phyloP scores from a whole-genome alignment of 2,888 invertebrate genomes.

The Ophion slaviceki region DNA sequence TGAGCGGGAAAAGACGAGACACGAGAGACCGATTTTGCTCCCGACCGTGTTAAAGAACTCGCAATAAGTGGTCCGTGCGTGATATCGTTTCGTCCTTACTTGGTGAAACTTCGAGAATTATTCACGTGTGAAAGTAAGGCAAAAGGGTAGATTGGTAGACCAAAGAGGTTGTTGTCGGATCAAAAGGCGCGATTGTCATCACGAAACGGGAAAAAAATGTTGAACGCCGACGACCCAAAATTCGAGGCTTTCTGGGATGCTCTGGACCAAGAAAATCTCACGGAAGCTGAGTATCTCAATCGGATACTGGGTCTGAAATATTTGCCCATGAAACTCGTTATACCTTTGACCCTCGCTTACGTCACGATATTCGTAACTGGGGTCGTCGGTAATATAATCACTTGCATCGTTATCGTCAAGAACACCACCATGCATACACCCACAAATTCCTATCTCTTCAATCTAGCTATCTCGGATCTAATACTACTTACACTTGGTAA shows the following conservation, averaged over 20 bases:
- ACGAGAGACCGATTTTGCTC: not conserved
- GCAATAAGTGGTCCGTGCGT: not conserved
- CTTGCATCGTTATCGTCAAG: conserved; percentile 93
- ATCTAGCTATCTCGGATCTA: conserved; percentile 94
- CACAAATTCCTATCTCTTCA: conserved; percentile 96
- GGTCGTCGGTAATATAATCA: conserved; percentile 92
- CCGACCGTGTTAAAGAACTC: not conserved
- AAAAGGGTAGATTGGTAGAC: not conserved
- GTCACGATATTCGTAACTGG: conserved; percentile 92
- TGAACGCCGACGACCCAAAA: conserved; percentile 63
- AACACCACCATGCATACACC: conserved; percentile 94
- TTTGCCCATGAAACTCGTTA: conserved; percentile 78
- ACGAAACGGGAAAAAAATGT: conserved; percentile 32
- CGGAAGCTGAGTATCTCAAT: conserved; percentile 81
- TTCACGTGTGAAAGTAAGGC: conserved; percentile 1
- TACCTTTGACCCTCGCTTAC: conserved; percentile 89
- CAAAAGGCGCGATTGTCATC: not conserved
- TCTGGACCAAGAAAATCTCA: conserved; percentile 75
- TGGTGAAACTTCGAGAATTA: conserved; percentile 6
- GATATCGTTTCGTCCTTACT: not conserved
- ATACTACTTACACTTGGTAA: conserved; percentile 92
- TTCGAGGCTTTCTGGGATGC: conserved; percentile 73
- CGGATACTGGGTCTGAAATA: conserved; percentile 83
- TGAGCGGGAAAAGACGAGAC: not conserved
- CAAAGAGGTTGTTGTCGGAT: too few species aligned